Percentiles rank a stretch among this genome's conserved stretches.
Evolutionary conservation across 2,113 vertebrate genomes (phyloP).

Genomic region (Todiramphus chloris): DNA sequence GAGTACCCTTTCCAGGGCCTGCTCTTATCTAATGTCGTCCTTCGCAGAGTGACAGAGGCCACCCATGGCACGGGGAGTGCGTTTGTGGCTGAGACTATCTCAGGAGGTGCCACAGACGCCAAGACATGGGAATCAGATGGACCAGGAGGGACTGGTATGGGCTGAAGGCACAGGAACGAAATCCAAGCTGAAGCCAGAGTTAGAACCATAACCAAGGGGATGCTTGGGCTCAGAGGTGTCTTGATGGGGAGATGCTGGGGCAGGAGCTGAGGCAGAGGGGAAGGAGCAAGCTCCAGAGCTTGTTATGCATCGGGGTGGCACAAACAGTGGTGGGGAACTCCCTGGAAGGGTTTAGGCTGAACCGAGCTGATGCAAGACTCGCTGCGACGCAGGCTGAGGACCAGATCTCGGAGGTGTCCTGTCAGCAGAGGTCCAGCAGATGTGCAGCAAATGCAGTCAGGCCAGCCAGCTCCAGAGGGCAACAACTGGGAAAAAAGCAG

Average conservation of each 20-base stretch:
- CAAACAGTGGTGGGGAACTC: rapidly evolving
- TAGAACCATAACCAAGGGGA: background rate
- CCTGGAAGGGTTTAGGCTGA: background rate
- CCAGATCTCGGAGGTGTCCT: background rate
- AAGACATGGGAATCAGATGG: rapidly evolving
- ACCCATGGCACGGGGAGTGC: rapidly evolving
- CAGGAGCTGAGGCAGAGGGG: background rate
- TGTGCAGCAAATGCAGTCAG: background rate
- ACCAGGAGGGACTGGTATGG: background rate
- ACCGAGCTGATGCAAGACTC: background rate
- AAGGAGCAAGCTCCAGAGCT: background rate
- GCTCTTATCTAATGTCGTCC: rapidly evolving
- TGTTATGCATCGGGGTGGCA: rapidly evolving
- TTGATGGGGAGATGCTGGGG: background rate
- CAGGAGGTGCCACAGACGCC: background rate
- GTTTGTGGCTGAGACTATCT: background rate
- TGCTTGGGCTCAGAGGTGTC: rapidly evolving
- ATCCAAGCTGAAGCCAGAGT: background rate
- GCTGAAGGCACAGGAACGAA: rapidly evolving
- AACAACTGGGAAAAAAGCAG: background rate
- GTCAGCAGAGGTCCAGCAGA: background rate
- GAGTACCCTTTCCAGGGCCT: background rate
- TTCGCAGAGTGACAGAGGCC: rapidly evolving
- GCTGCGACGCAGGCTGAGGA: background rate
- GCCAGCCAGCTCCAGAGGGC: background rate